A percentile compares a stretch with the other conserved stretches of the same genome.
These are phyloP conservation scores for Glaucopsyche alexis DNA, from an alignment of 2,888 invertebrate species.

Conservation along the genomic window DNA sequence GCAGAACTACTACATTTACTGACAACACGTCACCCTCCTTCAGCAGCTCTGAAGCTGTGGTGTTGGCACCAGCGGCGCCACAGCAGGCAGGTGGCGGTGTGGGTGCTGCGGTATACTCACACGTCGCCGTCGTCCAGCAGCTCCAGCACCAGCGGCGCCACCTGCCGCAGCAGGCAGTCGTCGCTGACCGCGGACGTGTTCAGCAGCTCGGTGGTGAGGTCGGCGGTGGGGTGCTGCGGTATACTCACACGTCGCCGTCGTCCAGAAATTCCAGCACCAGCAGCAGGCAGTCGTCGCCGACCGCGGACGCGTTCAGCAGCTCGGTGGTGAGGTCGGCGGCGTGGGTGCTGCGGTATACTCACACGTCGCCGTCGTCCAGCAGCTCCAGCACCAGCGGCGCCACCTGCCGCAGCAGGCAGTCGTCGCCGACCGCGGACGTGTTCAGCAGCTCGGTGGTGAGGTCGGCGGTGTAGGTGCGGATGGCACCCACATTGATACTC, in stretches of 20 bases:
- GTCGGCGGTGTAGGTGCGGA: conserved; percentile 56
- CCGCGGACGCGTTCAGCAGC: conserved; percentile 42
- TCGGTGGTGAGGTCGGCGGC: conserved; percentile 44
- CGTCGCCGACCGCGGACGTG: conserved; percentile 50
- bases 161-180: conserved; percentile 46
- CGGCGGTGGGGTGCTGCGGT: too few species aligned
- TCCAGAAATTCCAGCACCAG: conserved; percentile 59
- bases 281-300: conserved; percentile 57
- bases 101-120: too few species aligned
- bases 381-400: conserved; percentile 61
- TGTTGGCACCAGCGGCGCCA: too few species aligned
- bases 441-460: conserved; percentile 58
- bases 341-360: conserved; percentile 52
- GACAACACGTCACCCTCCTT: too few species aligned
- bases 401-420: conserved; percentile 58
- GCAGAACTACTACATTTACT: too few species aligned
- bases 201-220: neutral
- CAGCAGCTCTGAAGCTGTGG: too few species aligned
- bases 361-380: conserved; percentile 64
- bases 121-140: too few species aligned
- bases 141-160: too few species aligned
- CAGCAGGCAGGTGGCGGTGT: too few species aligned
- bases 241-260: conserved; percentile 58
- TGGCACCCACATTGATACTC: conserved; percentile 55
- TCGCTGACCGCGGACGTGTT: conserved; percentile 49